Conservation (phyloP, 2,888 invertebrate genomes). For the Epirrhoe alternata region DNA sequence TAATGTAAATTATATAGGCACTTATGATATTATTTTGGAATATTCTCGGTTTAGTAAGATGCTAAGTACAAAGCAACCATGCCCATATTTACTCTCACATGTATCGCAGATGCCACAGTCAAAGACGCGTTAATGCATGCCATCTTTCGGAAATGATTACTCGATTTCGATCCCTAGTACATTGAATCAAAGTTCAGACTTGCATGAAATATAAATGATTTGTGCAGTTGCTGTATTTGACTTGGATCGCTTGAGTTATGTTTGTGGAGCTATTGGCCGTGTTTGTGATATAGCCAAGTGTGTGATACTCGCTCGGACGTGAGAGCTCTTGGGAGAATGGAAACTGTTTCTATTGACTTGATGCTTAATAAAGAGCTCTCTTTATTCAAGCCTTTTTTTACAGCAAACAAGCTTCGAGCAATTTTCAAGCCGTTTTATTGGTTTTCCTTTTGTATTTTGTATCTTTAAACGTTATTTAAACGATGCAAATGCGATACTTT, state of each 20-base stretch:
- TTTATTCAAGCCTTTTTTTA: slow-evolving; percentile 10
- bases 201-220: slow-evolving; percentile 23
- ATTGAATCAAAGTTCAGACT: slow-evolving; percentile 19
- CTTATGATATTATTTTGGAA: no score
- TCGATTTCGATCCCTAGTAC: slow-evolving; percentile 6
- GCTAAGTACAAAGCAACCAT: neutral
- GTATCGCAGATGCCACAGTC: slow-evolving; percentile 37
- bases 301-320: slow-evolving; percentile 29
- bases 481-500: no score
- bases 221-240: slow-evolving; percentile 42
- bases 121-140: slow-evolving; percentile 35
- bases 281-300: slow-evolving; percentile 42
- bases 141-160: slow-evolving; percentile 9
- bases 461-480: no score
- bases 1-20: no score
- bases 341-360: slow-evolving; percentile 28
- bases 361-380: slow-evolving; percentile 23
- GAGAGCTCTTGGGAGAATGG: slow-evolving; percentile 27
- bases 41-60: neutral
- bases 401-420: neutral
- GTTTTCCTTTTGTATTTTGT: no score
- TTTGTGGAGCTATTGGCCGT: slow-evolving; percentile 43
- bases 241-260: slow-evolving; percentile 43
- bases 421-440: neutral
- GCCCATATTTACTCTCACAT: slow-evolving; percentile 11